These are phyloP conservation scores for Hycleus cichorii DNA, from an alignment of 1,140 invertebrate genomes.

Conservation along the genomic window DNA sequence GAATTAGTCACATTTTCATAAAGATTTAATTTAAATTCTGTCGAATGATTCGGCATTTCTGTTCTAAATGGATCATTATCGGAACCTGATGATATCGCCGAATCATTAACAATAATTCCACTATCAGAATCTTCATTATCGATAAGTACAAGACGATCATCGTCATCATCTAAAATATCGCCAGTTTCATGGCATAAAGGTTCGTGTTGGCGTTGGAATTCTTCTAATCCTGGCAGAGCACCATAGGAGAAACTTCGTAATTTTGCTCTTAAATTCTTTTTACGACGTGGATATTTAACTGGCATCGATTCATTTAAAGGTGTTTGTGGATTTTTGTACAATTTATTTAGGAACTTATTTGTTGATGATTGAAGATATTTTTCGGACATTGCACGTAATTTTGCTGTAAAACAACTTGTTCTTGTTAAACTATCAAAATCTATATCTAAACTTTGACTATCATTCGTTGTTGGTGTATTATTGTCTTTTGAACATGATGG, in stretches of 20 bases:
- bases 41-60: neutral
- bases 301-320: slow-evolving; percentile 39
- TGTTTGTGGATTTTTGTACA: slow-evolving; percentile 47
- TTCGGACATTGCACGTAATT: slow-evolving; percentile 63
- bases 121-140: slow-evolving; percentile 61
- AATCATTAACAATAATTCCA: slow-evolving; percentile 66
- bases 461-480: slow-evolving; percentile 1
- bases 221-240: slow-evolving; percentile 62
- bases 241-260: slow-evolving; percentile 69
- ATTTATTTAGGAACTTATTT: slow-evolving; percentile 58
- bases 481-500: neutral
- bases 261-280: slow-evolving; percentile 51
- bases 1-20: too few species aligned
- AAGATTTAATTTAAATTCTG: neutral
- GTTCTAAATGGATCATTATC: slow-evolving; percentile 43
- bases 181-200: slow-evolving; percentile 52
- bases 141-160: slow-evolving; percentile 32
- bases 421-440: slow-evolving; percentile 40
- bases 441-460: slow-evolving; percentile 2
- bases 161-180: slow-evolving; percentile 52
- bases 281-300: slow-evolving; percentile 40
- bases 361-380: slow-evolving; percentile 61
- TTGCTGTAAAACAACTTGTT: slow-evolving; percentile 57
- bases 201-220: slow-evolving; percentile 56
- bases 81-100: slow-evolving; percentile 57